Conservation (phyloP, 2,113 vertebrate species). For the Procavia capensis region DNA sequence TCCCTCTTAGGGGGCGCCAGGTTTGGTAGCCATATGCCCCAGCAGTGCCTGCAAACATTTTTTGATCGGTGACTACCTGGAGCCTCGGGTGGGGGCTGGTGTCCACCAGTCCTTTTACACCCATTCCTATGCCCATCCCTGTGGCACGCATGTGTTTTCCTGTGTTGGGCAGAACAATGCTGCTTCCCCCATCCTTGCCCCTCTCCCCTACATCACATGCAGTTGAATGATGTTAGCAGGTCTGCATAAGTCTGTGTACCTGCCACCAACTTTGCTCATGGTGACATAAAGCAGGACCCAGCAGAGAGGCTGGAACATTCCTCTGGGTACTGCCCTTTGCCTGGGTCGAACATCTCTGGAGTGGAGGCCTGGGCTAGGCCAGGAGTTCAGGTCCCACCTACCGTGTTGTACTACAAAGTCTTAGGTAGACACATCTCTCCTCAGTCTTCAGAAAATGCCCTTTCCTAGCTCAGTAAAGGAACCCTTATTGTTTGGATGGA, state of each 20-base stretch:
- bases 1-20: not conserved
- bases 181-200: not conserved
- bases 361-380: not conserved
- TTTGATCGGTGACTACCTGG: not conserved
- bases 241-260: not conserved
- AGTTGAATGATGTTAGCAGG: not conserved
- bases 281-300: not conserved
- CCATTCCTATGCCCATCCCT: not conserved
- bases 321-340: not conserved
- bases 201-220: not conserved
- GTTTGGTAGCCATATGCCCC: not conserved
- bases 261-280: not conserved
- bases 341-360: not conserved
- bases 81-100: not conserved
- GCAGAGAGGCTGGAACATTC: not conserved
- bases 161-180: not conserved
- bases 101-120: not conserved
- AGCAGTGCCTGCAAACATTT: not conserved
- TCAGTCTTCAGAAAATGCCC: not conserved
- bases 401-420: not conserved
- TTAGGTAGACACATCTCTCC: not conserved
- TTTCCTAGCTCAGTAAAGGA: not conserved
- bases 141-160: not conserved
- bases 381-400: not conserved
- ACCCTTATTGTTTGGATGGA: not conserved